A percentile compares a stretch with the other conserved stretches of the same genome.
phyloP scores from a whole-genome alignment of 2,113 vertebrate genomes.

The Prionailurus viverrinus region DNA sequence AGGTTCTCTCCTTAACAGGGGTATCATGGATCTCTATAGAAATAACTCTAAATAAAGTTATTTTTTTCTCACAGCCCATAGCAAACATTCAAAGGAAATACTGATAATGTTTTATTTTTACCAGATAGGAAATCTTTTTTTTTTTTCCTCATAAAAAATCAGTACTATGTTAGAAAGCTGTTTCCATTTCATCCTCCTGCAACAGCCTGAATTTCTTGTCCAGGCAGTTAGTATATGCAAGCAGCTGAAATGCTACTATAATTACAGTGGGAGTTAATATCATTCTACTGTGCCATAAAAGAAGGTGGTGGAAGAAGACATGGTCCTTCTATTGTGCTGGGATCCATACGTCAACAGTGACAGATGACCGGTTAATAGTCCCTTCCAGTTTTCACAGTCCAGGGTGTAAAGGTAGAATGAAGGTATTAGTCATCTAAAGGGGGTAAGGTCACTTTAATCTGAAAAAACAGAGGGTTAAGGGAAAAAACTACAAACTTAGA shows the following conservation, averaged over 20 bases:
- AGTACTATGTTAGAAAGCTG: conserved; percentile 21
- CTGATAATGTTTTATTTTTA: conserved; percentile 20
- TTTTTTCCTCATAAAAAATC: neutral
- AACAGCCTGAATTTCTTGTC: conserved; percentile 56
- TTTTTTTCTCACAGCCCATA: neutral
- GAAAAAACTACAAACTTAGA: neutral
- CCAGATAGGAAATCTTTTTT: neutral
- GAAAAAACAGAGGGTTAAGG: neutral
- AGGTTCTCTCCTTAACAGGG: neutral
- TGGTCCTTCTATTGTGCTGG: neutral
- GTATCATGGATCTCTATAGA: neutral
- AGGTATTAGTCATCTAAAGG: neutral
- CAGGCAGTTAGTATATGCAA: neutral
- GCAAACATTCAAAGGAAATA: conserved; percentile 47
- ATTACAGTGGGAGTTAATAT: neutral
- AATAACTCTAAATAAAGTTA: neutral
- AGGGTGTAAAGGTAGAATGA: neutral
- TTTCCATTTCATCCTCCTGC: conserved; percentile 2
- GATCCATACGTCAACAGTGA: neutral
- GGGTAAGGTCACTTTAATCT: neutral
- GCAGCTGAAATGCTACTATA: neutral
- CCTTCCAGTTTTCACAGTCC: neutral
- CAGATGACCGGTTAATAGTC: neutral
- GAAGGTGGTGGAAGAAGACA: neutral
- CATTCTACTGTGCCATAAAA: neutral